A percentile compares a stretch with the other conserved stretches of the same genome.
Conservation (phyloP, 2,797 vertebrate species). For the Hippocampus kuda region DNA sequence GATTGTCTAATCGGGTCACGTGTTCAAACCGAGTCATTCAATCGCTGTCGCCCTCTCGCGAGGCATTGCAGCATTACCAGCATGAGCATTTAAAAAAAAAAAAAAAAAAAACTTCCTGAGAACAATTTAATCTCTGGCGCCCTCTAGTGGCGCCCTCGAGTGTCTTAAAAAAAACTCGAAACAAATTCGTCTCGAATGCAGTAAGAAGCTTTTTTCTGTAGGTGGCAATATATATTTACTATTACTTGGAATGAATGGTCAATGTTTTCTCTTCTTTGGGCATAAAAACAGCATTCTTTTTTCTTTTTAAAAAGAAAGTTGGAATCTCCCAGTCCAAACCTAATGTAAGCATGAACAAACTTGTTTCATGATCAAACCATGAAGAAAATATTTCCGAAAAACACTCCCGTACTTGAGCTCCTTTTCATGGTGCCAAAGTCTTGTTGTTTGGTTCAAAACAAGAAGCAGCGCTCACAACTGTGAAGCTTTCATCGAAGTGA, state of each 20-base stretch:
- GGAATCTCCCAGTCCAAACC: too few relatives aligned
- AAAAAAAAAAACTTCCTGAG: not conserved
- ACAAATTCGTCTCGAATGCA: not conserved
- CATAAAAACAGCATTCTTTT: too few relatives aligned
- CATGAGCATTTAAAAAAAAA: not conserved
- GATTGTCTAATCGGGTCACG: not conserved
- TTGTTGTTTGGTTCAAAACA: not conserved
- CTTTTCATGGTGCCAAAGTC: too few relatives aligned
- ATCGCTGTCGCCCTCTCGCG: constrained; percentile 38
- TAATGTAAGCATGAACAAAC: too few relatives aligned
- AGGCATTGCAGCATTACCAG: not conserved
- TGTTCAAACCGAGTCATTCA: too few relatives aligned
- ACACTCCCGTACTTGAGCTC: too few relatives aligned
- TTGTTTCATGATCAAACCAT: not conserved
- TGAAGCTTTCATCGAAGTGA: not conserved
- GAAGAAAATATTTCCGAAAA: too few relatives aligned
- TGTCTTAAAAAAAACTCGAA: not conserved
- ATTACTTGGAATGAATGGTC: too few relatives aligned
- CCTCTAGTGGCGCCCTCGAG: constrained; percentile 42
- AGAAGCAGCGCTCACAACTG: not conserved
- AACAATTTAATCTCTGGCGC: constrained; percentile 29
- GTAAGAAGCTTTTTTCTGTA: not conserved
- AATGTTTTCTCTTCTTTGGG: too few relatives aligned
- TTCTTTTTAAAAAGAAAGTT: too few relatives aligned
- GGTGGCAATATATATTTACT: not conserved